phyloP scores from a whole-genome alignment of 2,113 vertebrate species.

The Aplodontia rufa region DNA sequence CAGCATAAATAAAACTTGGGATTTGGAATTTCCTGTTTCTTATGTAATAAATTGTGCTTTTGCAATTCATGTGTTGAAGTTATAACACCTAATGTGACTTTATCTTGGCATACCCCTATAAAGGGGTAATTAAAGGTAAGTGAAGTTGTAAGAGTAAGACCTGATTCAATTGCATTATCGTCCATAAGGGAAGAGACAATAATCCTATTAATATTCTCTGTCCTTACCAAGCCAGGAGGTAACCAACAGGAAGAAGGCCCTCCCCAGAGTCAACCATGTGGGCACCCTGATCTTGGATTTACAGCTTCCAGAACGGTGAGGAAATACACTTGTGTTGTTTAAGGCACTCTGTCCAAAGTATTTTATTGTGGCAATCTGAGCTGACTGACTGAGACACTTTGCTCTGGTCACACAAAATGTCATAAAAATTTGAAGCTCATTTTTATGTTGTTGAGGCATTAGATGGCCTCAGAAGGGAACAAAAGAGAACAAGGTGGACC shows the following conservation, averaged over 20 bases:
- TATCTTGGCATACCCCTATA: neutral
- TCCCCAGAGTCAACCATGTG: neutral
- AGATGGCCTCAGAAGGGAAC: neutral
- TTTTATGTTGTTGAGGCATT: constrained; percentile 31
- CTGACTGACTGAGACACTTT: neutral
- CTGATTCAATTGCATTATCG: neutral
- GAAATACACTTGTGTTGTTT: neutral
- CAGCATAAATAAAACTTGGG: neutral
- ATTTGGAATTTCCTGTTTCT: neutral
- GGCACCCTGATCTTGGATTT: neutral
- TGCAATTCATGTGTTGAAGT: neutral
- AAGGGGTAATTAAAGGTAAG: neutral
- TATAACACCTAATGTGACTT: neutral
- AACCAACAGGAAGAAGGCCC: neutral
- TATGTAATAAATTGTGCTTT: neutral
- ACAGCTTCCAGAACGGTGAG: neutral
- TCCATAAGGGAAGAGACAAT: neutral
- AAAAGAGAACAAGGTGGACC: neutral
- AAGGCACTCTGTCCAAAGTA: too few species aligned
- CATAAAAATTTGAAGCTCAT: neutral
- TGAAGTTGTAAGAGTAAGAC: neutral
- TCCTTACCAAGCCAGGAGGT: neutral
- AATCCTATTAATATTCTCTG: neutral
- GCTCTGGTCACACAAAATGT: neutral
- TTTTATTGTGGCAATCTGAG: neutral